Evolutionary conservation across 2,113 vertebrate genomes (phyloP).

Genomic region (Quiscalus mexicanus): DNA sequence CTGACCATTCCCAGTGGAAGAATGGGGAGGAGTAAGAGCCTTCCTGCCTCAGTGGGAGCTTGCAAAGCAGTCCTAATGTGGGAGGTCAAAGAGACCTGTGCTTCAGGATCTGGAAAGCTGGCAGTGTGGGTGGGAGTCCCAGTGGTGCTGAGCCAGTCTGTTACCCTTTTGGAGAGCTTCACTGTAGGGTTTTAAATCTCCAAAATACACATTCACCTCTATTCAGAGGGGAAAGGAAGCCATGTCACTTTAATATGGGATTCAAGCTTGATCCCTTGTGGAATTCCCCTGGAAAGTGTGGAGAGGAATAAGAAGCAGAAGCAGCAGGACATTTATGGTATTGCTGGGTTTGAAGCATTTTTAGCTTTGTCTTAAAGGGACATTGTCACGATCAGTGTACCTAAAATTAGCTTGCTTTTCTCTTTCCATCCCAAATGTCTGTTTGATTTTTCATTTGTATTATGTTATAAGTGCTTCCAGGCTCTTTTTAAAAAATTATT

Average conservation of each 20-base stretch:
- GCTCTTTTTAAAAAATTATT: background rate
- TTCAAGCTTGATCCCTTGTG: conserved; percentile 69
- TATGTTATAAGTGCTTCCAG: background rate
- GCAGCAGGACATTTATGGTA: conserved; percentile 79
- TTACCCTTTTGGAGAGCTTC: background rate
- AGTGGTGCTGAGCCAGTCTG: background rate
- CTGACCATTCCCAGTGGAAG: background rate
- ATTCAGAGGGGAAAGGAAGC: conserved; percentile 33
- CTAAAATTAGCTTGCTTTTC: conserved; percentile 50
- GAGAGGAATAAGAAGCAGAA: conserved; percentile 66
- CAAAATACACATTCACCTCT: background rate
- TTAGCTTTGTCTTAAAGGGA: conserved; percentile 73
- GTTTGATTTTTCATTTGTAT: conserved; percentile 1
- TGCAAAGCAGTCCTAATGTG: background rate
- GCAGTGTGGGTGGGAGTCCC: background rate
- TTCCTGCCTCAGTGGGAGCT: background rate
- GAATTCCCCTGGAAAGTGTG: conserved; percentile 75
- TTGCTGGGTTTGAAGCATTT: conserved; percentile 65
- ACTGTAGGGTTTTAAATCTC: conserved; percentile 45
- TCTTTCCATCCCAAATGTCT: background rate
- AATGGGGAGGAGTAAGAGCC: background rate
- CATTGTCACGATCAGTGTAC: background rate
- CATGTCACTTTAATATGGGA: conserved; percentile 68
- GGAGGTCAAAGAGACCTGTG: background rate
- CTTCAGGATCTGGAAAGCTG: background rate